Evolutionary conservation across 1,140 invertebrate genomes (phyloP).

Genomic region (Pseudobourletiella spinata): DNA sequence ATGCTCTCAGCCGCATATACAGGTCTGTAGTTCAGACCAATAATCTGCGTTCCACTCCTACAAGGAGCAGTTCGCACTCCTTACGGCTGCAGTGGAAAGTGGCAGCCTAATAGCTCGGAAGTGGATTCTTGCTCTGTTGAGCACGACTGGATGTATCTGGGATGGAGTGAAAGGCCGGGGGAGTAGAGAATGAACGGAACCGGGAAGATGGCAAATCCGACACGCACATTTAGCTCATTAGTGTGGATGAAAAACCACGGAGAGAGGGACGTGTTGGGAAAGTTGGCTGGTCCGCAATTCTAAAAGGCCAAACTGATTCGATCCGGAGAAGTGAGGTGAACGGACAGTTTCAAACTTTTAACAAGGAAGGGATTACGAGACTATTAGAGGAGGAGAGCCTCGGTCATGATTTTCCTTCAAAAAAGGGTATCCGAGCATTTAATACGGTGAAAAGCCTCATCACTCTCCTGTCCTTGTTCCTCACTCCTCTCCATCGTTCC

Average conservation of each 20-base stretch:
- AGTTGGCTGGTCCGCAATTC: conserved; percentile 9
- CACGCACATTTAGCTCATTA: conserved; percentile 5
- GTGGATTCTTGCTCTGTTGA: neutral
- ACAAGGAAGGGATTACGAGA: conserved; percentile 16
- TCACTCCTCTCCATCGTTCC: neutral
- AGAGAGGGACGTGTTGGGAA: neutral
- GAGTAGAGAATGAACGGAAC: too few species aligned
- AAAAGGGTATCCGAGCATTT: too few species aligned
- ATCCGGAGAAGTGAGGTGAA: neutral
- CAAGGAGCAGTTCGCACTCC: too few species aligned
- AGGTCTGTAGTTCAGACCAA: too few species aligned
- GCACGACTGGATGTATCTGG: neutral
- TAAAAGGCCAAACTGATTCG: conserved; percentile 11
- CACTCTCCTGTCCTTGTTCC: neutral
- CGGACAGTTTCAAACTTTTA: conserved; percentile 22
- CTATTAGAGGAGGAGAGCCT: neutral
- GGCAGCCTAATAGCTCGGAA: too few species aligned
- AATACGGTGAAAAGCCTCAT: neutral
- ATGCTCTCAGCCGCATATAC: too few species aligned
- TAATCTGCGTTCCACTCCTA: too few species aligned
- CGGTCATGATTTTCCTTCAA: neutral
- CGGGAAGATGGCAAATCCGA: neutral
- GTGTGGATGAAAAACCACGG: neutral
- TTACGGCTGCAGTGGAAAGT: too few species aligned
- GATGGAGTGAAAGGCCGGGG: too few species aligned